Evolutionary conservation across 2,888 invertebrate genomes (phyloP).

Genomic region (Amblyjoppa fuscipennis): DNA sequence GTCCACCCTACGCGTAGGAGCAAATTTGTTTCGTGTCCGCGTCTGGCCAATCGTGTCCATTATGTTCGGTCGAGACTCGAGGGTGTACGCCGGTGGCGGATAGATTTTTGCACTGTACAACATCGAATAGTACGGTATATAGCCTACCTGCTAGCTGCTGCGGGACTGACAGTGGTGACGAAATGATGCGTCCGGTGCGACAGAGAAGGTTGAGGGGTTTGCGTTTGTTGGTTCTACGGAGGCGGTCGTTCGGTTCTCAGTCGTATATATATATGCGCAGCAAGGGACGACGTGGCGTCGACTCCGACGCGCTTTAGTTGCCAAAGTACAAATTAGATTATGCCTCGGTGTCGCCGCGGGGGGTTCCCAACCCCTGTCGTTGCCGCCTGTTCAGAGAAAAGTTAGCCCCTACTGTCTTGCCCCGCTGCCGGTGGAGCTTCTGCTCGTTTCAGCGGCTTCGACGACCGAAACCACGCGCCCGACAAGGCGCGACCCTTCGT

Average conservation of each 20-base stretch:
- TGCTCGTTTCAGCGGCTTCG: constrained; percentile 55
- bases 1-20: constrained; percentile 18
- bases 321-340: constrained; percentile 83
- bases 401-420: constrained; percentile 76
- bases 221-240: constrained; percentile 28
- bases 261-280: constrained; percentile 22
- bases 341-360: constrained; percentile 80
- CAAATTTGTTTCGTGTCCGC: constrained; percentile 58
- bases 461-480: constrained; percentile 40
- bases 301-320: constrained; percentile 74
- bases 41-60: constrained; percentile 61
- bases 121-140: constrained; percentile 32
- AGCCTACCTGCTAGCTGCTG: constrained; percentile 44
- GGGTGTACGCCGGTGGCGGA: constrained; percentile 53
- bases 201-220: constrained; percentile 22
- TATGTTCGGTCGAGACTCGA: constrained; percentile 59
- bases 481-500: constrained; percentile 45
- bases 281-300: constrained; percentile 57
- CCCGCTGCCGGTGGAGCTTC: constrained; percentile 38
- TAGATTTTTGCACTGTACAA: constrained; percentile 34
- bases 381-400: constrained; percentile 78
- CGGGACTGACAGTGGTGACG: constrained; percentile 39
- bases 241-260: constrained; percentile 27
- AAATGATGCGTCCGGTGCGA: constrained; percentile 54
- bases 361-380: constrained; percentile 72